Base-by-base conservation (phyloP, 2,797 vertebrate species). In the Pelodytes ibericus region DNA sequence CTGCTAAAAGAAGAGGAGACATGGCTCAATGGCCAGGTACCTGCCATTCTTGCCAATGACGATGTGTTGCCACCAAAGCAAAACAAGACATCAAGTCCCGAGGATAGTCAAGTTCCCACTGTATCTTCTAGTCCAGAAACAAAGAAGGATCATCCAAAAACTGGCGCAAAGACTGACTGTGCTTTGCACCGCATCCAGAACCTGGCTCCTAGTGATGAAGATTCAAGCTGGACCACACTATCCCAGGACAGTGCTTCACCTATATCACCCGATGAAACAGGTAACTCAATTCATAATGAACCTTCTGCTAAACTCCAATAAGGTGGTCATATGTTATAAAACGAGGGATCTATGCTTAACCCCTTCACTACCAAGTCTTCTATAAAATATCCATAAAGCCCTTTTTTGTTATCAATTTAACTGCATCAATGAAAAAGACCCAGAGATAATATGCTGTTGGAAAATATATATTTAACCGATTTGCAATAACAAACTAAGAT, bases 171-270 rank as follows among this genome's bases (percentile, higher is more conserved):
- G 84, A 95, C 95, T 41, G 96, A 98, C 39, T 89, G 94, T 26
- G 95, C 94, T 0, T 92, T 96, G 4, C 94, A 96, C 11, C 92
- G 93, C 49, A 99, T 99, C 88, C 97, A 99, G 87, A 98, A 95
- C 88, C 47, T 96, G 88, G 97, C 94, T 2, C 95, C 95, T 0
- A 99, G 97, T 0, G 97, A 98, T 9, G 97, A 99, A 83, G 98
- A 99, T 81, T 98, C 97, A 39, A 99, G 97, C 87, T 99, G 98
- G 98, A 99, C 98, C 3, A 99, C 98, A 0, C 82, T 99, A 79
- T 99, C 97, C 31, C 98, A 99, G 71, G 98, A 98, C 85, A 95
- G 95, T 0, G 94, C 96, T 36, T 96, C 96, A 0, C 93, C 91
- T 0, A 93, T 93, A 82, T 96, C 94, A 0, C 95, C 96, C 0